Base-by-base conservation (phyloP, 2,113 vertebrate genomes). In the Castor canadensis region DNA sequence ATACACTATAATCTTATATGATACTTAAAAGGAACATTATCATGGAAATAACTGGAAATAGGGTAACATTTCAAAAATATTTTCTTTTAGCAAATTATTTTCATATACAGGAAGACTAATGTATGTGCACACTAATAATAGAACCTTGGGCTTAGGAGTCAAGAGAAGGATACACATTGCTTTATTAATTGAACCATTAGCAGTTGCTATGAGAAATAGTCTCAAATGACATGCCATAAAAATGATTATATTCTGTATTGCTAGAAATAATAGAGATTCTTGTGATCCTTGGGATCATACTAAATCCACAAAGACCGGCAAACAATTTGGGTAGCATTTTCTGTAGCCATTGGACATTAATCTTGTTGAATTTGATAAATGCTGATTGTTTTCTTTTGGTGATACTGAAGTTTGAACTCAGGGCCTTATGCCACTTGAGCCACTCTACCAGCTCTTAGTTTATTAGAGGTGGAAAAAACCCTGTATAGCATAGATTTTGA, bases 161-260 rank as follows among this genome's bases (percentile, higher is more conserved):
- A 82, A 83, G 60, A 92, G 60, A 89, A 93, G 15, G 58, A 19
- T 86, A 76, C 30, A 69, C 56, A 56, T 89, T 86, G 43, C 76
- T 73, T 22, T 81, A 40, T 67, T 84, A 52, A 45, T 67, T 83
- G 75, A 90, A 60, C 30, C 38, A 35, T 77, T 81, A 80, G 80
- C 64, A 87, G n/a, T 97, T 80, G 54, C 89, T 66, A 5, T 84
- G 79, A 95, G 72, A 89, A 91, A 81, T 91, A 58, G 22, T 89
- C 60, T 95, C 35, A 58, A 16, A 89, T 89, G 83, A 71, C 64
- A 60, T 38, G 45, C n/a, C 22, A 81, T 88, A 85, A 91, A 88
- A 85, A 62, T 71, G 58, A 81, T 20, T 54, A 56, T 93, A 80
- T 87, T 84, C 17, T 87, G 5, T 71, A 52, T 87, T 45, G 60